These are phyloP conservation scores for Megaptera novaeangliae DNA, from an alignment of 2,113 vertebrate genomes.

Conservation along the genomic window DNA sequence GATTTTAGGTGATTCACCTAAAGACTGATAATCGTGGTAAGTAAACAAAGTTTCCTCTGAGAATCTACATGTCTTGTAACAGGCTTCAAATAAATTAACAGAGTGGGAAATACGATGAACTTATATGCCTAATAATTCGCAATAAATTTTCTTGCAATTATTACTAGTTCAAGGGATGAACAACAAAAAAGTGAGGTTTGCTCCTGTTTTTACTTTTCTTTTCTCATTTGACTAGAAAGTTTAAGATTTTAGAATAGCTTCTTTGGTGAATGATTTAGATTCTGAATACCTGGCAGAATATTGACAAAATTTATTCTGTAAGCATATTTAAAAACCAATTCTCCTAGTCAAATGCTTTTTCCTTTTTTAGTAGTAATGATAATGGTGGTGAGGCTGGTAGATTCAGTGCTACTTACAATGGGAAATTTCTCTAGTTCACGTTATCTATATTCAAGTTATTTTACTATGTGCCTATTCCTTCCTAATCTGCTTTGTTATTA, in stretches of 20 bases:
- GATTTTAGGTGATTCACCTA: not conserved
- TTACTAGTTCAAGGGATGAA: not conserved
- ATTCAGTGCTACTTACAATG: not conserved
- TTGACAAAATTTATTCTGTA: not conserved
- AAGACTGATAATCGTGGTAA: not conserved
- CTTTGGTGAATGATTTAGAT: not conserved
- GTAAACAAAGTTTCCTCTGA: not conserved
- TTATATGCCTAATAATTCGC: not conserved
- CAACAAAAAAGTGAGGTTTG: not conserved
- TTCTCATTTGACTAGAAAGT: not conserved
- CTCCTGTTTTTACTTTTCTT: not conserved
- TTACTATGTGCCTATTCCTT: not conserved
- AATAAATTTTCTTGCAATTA: not conserved
- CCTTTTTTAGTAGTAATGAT: not conserved
- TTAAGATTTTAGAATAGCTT: not conserved
- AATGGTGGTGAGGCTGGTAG: not conserved
- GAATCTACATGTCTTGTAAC: not conserved
- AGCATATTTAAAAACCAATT: not conserved
- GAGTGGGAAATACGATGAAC: not conserved
- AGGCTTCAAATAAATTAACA: not conserved
- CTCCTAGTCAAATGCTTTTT: not conserved
- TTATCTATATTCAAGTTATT: not conserved
- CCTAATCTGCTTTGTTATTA: not conserved
- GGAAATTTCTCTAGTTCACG: not conserved
- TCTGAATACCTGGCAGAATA: not conserved